phyloP scores from a whole-genome alignment of 2,888 invertebrate species.

The Tachina grossa region DNA sequence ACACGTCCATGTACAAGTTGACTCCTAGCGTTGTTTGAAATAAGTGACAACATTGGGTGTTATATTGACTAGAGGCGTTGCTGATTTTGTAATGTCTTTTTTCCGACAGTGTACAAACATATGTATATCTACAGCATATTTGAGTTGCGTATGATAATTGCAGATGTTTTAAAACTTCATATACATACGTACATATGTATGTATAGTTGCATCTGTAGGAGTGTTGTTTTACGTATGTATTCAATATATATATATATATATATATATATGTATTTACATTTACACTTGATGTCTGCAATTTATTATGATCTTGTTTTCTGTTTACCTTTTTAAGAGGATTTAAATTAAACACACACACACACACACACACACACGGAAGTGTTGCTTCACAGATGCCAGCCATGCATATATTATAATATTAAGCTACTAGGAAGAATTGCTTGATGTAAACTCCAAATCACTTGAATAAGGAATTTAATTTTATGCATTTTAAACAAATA shows the following conservation, averaged over 20 bases:
- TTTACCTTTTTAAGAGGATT: slow-evolving; percentile 68
- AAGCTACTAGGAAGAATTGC: slow-evolving; percentile 42
- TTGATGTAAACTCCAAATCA: slow-evolving; percentile 9
- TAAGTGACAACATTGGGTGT: no score
- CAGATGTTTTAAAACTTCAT: not conserved
- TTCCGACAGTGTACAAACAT: not conserved
- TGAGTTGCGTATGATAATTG: slow-evolving; percentile 9
- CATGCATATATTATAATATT: not conserved
- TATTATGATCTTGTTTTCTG: slow-evolving; percentile 64
- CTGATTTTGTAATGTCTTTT: not conserved
- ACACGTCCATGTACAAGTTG: no score
- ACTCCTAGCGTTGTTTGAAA: no score
- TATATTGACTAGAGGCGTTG: no score
- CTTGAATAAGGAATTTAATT: no score
- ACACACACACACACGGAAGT: slow-evolving; percentile 10
- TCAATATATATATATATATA: slow-evolving; percentile 11
- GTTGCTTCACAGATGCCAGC: slow-evolving; percentile 6
- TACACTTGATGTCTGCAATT: slow-evolving; percentile 54
- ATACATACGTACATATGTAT: not conserved
- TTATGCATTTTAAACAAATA: no score
- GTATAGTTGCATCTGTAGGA: not conserved
- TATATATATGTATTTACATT: slow-evolving; percentile 23
- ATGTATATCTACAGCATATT: not conserved
- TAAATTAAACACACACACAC: slow-evolving; percentile 24
- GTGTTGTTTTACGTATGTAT: slow-evolving; percentile 1